Base-by-base conservation (phyloP, 2,797 vertebrate species). In the Rousettus madagascariensis region DNA sequence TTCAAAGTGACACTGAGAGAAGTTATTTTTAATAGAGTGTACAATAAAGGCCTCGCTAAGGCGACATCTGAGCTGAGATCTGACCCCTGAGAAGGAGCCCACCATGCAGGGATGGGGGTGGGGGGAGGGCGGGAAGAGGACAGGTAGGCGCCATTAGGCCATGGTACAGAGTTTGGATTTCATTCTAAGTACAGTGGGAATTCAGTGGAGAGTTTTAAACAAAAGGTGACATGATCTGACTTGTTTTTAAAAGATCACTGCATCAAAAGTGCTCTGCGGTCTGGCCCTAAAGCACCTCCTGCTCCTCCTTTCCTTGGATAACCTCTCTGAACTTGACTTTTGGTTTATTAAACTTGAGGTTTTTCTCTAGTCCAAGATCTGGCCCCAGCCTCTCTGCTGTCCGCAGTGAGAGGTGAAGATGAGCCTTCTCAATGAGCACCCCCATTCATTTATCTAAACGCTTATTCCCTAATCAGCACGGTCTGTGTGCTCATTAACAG, bases 251-350 rank as follows among this genome's bases (percentile, higher is more conserved):
- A 90, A 84, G 33, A 63, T 30, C 22, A 36, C 33, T 30, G 33
- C 26, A 75, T 90, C 68, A 55, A 69, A 68, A 69, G 30, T 11
- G 30, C 22, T 36, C 68, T 84, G 82, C 41, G 88, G 63, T 78
- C 85, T 36, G 12, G 15, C 17, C 15, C 20, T 16, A 15, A 5
- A 15, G 17, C 59, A 87, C 5, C 69, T 17, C 15, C 28, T 74
- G 2, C 41, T 87, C 59, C 36, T 83, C 86, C 33, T 53, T 57
- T 77, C 38, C 77, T 89, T n/a, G 19, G n/a, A 92, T 17, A 82
- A 80, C 12, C 46, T 82, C 65, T 87, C 55, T 86, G 57, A 91
- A 91, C 41, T 69, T 87, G 72, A 86, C 46, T 78, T 84, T 77
- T 66, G n/a, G 10, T 49, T 87, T 82, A 51, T 16, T 28, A 78